Evolutionary conservation across 1,140 invertebrate genomes (phyloP).

Genomic region (Drosophila teissieri): DNA sequence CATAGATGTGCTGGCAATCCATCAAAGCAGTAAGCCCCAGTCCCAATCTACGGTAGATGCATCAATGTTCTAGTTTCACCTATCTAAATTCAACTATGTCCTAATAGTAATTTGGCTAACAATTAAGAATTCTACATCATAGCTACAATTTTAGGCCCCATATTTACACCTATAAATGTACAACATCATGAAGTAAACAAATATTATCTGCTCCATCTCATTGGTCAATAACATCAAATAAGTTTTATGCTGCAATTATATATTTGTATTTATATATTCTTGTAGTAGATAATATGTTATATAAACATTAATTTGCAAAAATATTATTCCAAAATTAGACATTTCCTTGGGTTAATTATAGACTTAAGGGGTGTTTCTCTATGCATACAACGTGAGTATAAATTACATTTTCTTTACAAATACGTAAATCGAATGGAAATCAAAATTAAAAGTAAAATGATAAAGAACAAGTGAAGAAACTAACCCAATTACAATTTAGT

Average conservation of each 20-base stretch:
- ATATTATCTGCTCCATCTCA: conserved; percentile 29
- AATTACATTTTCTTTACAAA: conserved; percentile 30
- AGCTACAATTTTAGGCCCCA: background rate
- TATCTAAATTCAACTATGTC: background rate
- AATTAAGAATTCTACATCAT: background rate
- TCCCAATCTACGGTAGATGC: background rate
- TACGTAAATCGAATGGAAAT: conserved; percentile 29
- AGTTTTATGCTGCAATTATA: conserved; percentile 49
- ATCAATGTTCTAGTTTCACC: background rate
- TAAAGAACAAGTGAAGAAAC: conserved; percentile 12
- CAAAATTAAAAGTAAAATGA: conserved; percentile 6
- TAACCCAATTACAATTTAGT: conserved; percentile 32
- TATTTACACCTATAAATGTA: conserved; percentile 36
- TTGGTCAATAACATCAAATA: conserved; percentile 33
- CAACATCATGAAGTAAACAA: conserved; percentile 35
- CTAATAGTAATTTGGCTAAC: background rate
- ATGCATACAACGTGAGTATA: conserved; percentile 33
- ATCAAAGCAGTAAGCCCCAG: background rate
- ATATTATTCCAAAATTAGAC: conserved; percentile 50
- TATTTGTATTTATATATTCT: conserved; percentile 45
- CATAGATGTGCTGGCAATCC: background rate
- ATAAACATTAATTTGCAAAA: conserved; percentile 79
- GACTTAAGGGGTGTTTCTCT: conserved; percentile 20
- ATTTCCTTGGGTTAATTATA: conserved; percentile 31
- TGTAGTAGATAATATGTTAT: conserved; percentile 43